Conservation (phyloP, 2,888 invertebrate genomes). For the Hyalella azteca region DNA sequence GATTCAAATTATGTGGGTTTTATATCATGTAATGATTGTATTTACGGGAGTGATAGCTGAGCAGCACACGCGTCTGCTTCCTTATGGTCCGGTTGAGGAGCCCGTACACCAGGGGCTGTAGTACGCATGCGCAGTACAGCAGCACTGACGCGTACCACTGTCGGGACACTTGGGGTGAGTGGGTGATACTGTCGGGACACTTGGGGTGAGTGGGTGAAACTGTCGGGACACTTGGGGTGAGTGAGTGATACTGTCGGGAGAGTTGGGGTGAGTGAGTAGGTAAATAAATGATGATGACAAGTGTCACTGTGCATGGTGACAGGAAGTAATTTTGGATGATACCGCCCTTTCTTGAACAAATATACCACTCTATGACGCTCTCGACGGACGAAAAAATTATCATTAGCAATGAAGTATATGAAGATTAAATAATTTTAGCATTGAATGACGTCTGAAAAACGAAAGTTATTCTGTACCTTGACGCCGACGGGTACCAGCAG, state of each 20-base stretch:
- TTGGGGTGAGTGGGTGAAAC: not conserved
- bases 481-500: not conserved
- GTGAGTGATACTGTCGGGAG: not conserved
- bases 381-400: not conserved
- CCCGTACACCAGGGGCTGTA: slow-evolving; percentile 60
- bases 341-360: too few species aligned
- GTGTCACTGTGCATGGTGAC: too few species aligned
- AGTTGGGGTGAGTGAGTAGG: not conserved
- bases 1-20: too few species aligned
- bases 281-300: too few species aligned
- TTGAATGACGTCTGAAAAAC: too few species aligned
- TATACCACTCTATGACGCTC: too few species aligned
- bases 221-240: not conserved
- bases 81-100: slow-evolving; percentile 59
- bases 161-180: not conserved
- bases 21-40: too few species aligned
- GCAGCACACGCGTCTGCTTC: slow-evolving; percentile 51
- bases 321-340: too few species aligned
- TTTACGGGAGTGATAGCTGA: slow-evolving; percentile 27
- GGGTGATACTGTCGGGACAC: not conserved
- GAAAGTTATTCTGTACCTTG: too few species aligned
- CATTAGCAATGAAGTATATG: not conserved
- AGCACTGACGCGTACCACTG: slow-evolving; percentile 56
- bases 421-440: not conserved
- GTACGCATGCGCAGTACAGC: slow-evolving; percentile 57